Evolutionary conservation across 2,797 vertebrate genomes (phyloP).

Genomic region (Schizopygopsis malacanthus): DNA sequence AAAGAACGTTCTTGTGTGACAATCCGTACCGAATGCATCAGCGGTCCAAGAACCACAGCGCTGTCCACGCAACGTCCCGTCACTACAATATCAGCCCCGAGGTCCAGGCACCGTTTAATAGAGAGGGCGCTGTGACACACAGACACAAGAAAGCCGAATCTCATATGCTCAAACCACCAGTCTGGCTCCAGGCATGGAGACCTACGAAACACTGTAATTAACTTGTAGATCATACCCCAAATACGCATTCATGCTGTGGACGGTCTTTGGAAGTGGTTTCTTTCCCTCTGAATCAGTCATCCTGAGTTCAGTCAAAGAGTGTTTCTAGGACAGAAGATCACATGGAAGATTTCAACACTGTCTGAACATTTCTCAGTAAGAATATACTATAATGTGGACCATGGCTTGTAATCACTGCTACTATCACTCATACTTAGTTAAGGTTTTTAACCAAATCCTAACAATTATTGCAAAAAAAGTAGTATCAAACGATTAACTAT

Average conservation of each 20-base stretch:
- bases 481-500: neutral
- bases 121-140: conserved; percentile 77
- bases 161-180: conserved; percentile 1
- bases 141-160: neutral
- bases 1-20: neutral
- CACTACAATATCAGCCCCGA: conserved; percentile 85
- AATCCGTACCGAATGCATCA: conserved; percentile 83
- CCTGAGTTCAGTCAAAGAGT: conserved; percentile 72
- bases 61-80: conserved; percentile 87
- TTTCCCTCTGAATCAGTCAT: conserved; percentile 71
- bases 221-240: conserved; percentile 76
- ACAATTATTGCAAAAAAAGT: neutral
- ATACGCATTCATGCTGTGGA: conserved; percentile 88
- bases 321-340: conserved; percentile 72
- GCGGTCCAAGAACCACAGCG: conserved; percentile 83
- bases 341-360: neutral
- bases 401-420: neutral
- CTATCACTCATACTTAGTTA: neutral
- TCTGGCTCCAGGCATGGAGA: conserved; percentile 5
- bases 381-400: neutral
- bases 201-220: conserved; percentile 17
- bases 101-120: conserved; percentile 85
- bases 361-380: neutral
- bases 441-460: neutral
- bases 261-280: conserved; percentile 74